phyloP scores from a whole-genome alignment of 53 echinoderm and acorn worm species.

The Zoroaster sp. region DNA sequence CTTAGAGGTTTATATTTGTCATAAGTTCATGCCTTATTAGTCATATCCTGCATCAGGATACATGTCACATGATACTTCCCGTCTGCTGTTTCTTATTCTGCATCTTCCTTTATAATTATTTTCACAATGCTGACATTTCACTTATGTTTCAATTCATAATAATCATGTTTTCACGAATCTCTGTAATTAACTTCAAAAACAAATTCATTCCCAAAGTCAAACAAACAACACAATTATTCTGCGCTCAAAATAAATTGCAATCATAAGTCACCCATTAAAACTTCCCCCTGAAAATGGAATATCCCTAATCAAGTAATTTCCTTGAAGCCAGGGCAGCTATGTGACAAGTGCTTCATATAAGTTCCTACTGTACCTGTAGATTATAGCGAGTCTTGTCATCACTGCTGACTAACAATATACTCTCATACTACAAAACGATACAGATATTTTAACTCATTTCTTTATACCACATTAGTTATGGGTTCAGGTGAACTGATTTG shows the following conservation, averaged over 20 bases:
- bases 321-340: not conserved
- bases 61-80: not conserved
- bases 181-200: not conserved
- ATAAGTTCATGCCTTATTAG: not conserved
- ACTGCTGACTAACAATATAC: too few relatives aligned
- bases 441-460: not conserved
- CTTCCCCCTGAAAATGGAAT: constrained; percentile 19
- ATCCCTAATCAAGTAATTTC: constrained; percentile 19
- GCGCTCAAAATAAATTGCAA: not conserved
- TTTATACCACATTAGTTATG: not conserved
- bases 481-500: not conserved
- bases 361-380: not conserved
- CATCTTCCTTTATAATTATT: not conserved
- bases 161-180: not conserved
- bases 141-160: not conserved
- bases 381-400: not conserved
- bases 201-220: not conserved
- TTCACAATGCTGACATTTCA: not conserved
- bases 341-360: not conserved
- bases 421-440: not conserved
- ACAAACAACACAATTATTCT: not conserved
- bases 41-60: constrained; percentile 33
- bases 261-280: not conserved
- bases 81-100: not conserved
- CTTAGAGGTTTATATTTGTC: not conserved